These are phyloP conservation scores for Heliconius melpomene DNA, from an alignment of 1,140 invertebrate species.

Conservation along the genomic window DNA sequence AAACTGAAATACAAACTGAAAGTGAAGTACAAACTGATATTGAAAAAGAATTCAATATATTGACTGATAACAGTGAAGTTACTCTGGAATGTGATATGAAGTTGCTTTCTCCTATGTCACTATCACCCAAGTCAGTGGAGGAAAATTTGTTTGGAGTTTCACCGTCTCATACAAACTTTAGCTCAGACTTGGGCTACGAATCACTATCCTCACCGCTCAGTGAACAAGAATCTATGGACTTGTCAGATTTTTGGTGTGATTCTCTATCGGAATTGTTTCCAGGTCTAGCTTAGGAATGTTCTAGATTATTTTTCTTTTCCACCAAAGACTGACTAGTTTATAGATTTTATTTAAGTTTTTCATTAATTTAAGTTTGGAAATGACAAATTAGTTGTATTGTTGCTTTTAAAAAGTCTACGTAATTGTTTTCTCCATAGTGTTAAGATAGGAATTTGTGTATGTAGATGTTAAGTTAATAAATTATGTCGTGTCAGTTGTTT, in stretches of 20 bases:
- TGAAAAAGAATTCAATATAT: conserved; percentile 61
- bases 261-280: conserved; percentile 85
- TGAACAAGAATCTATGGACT: conserved; percentile 70
- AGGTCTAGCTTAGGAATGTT: conserved; percentile 75
- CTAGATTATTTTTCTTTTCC: conserved; percentile 43
- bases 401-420: conserved; percentile 26
- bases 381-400: conserved; percentile 49
- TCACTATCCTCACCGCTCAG: conserved; percentile 81
- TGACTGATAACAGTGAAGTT: conserved; percentile 65
- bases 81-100: conserved; percentile 76
- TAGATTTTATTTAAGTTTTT: conserved; percentile 37
- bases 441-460: conserved; percentile 59
- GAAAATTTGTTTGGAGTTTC: conserved; percentile 66
- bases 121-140: conserved; percentile 72
- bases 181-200: conserved; percentile 83
- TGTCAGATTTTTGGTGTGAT: conserved; percentile 84
- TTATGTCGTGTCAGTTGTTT: background rate
- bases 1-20: conserved; percentile 69
- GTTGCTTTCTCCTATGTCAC: conserved; percentile 72
- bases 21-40: conserved; percentile 76
- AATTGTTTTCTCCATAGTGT: conserved; percentile 21
- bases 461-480: conserved; percentile 24
- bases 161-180: conserved; percentile 67
- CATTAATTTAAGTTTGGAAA: conserved; percentile 35
- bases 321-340: conserved; percentile 77